Conservation (phyloP, 2,888 invertebrate genomes). For the Drosophila ustulata region DNA sequence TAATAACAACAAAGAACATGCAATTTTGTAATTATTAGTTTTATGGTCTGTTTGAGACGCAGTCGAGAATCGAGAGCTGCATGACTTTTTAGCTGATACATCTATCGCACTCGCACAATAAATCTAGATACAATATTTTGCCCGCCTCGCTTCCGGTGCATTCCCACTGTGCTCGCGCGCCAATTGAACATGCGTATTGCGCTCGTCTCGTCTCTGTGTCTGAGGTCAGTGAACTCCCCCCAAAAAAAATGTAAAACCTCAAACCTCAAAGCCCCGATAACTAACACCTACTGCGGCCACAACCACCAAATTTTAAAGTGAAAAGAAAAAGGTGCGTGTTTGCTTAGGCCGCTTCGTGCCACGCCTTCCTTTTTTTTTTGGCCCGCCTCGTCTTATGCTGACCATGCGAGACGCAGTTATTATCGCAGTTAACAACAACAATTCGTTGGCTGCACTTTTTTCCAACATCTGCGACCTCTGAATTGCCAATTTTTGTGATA, state of each 20-base stretch:
- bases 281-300: slow-evolving; percentile 10
- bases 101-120: not conserved
- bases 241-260: slow-evolving; percentile 3
- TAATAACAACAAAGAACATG: slow-evolving; percentile 63
- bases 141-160: slow-evolving; percentile 17
- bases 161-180: slow-evolving; percentile 18
- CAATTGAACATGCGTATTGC: slow-evolving; percentile 21
- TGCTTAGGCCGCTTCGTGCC: slow-evolving; percentile 59
- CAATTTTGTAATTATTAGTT: slow-evolving; percentile 76
- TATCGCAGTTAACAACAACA: not conserved
- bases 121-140: slow-evolving; percentile 5
- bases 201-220: slow-evolving; percentile 38
- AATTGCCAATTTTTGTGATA: slow-evolving; percentile 5
- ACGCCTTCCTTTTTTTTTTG: not conserved
- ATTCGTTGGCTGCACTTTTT: slow-evolving; percentile 6
- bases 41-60: slow-evolving; percentile 73
- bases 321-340: slow-evolving; percentile 64
- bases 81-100: not conserved
- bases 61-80: not conserved
- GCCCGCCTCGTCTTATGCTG: slow-evolving; percentile 12
- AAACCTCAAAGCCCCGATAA: slow-evolving; percentile 6
- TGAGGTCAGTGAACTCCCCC: slow-evolving; percentile 66
- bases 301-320: slow-evolving; percentile 14
- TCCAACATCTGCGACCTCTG: slow-evolving; percentile 1
- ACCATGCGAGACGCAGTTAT: not conserved